Percentiles rank a stretch among this genome's conserved stretches.
These are phyloP conservation scores for Linepithema humile DNA, from an alignment of 1,140 invertebrate species.

Conservation along the genomic window DNA sequence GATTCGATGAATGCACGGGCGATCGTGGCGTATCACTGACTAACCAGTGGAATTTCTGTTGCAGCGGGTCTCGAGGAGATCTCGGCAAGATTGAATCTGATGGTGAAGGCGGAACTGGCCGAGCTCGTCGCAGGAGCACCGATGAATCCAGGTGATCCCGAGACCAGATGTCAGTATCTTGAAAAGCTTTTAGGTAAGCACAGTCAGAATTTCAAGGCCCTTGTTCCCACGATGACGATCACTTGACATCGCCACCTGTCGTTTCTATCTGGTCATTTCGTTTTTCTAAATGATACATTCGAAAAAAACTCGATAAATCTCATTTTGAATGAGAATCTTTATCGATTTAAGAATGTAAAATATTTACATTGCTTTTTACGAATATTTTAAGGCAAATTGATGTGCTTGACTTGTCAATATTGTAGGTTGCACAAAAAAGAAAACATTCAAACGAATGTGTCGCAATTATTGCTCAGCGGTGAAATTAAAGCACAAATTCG, in stretches of 20 bases:
- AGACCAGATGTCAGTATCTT: slow-evolving; percentile 79
- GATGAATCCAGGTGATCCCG: slow-evolving; percentile 76
- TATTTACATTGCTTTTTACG: no score
- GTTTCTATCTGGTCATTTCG: neutral
- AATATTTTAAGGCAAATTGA: no score
- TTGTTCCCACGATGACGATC: neutral
- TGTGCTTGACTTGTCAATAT: no score
- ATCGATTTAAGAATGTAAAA: no score
- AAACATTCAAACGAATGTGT: no score
- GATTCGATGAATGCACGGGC: neutral
- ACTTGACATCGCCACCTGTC: neutral
- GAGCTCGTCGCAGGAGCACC: slow-evolving; percentile 76
- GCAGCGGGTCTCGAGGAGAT: slow-evolving; percentile 79
- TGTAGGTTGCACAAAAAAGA: no score
- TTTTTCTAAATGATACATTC: neutral
- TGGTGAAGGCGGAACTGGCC: slow-evolving; percentile 79
- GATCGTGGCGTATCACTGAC: neutral
- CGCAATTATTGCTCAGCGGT: neutral
- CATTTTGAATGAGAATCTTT: no score
- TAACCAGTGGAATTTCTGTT: slow-evolving; percentile 11
- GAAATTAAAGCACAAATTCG: slow-evolving; percentile 10
- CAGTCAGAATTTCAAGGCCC: slow-evolving; percentile 36
- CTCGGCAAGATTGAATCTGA: slow-evolving; percentile 78
- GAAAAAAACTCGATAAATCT: no score
- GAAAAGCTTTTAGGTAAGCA: slow-evolving; percentile 78